phyloP scores from a whole-genome alignment of 2,113 vertebrate genomes.

The Malurus melanocephalus region DNA sequence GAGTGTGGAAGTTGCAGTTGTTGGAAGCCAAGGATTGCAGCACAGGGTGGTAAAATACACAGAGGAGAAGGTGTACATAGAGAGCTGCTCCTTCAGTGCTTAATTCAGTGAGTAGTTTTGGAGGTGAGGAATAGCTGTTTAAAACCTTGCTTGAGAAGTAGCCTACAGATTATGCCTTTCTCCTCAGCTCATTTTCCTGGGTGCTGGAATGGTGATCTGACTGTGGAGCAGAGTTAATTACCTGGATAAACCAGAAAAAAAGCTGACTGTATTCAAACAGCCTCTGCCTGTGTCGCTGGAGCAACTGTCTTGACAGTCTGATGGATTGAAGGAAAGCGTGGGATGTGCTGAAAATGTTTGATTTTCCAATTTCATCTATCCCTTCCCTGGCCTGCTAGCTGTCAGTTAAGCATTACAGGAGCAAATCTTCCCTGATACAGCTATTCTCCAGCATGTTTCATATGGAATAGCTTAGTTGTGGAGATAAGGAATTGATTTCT shows the following conservation, averaged over 20 bases:
- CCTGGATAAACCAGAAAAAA: background rate
- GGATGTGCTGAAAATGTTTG: conserved; percentile 20
- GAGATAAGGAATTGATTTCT: background rate
- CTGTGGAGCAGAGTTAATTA: background rate
- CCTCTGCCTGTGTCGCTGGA: rapidly evolving
- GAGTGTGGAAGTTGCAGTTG: background rate
- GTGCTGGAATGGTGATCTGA: background rate
- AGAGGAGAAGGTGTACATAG: background rate
- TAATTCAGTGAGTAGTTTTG: background rate
- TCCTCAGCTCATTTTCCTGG: background rate
- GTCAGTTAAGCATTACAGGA: background rate
- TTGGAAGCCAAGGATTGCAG: background rate
- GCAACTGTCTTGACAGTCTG: background rate
- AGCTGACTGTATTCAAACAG: background rate
- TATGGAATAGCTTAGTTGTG: background rate
- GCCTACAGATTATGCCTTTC: background rate
- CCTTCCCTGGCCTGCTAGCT: background rate
- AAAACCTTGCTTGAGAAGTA: background rate
- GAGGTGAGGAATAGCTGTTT: background rate
- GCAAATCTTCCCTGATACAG: background rate
- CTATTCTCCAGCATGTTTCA: background rate
- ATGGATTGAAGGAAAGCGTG: background rate
- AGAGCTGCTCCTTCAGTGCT: background rate
- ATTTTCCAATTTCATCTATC: background rate
- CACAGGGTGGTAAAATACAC: background rate